These are phyloP conservation scores for Chrysomallon squamiferum DNA, from an alignment of 1,140 invertebrate species.

Conservation along the genomic window DNA sequence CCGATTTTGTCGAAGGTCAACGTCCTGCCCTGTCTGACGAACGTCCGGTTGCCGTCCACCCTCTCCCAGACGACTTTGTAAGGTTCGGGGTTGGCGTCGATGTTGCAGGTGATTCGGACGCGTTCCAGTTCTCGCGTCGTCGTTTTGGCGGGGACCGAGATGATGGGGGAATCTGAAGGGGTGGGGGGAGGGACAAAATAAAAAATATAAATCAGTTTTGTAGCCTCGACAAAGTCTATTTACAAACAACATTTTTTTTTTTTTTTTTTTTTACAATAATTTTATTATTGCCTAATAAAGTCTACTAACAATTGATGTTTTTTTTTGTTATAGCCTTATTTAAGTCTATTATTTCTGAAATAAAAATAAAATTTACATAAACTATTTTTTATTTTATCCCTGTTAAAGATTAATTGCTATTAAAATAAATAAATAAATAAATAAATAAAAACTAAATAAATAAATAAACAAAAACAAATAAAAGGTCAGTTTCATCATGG, in stretches of 20 bases:
- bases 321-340: too few species aligned
- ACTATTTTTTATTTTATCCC: too few species aligned
- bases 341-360: too few species aligned
- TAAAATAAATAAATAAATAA: too few species aligned
- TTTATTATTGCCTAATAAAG: neutral
- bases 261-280: neutral
- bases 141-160: conserved; percentile 14
- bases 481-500: too few species aligned
- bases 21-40: conserved; percentile 15
- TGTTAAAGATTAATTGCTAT: too few species aligned
- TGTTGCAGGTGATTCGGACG: conserved; percentile 30
- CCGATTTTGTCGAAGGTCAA: conserved; percentile 22
- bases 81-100: conserved; percentile 39
- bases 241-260: neutral
- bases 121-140: conserved; percentile 23
- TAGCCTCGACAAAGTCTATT: neutral
- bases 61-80: conserved; percentile 32
- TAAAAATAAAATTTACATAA: too few species aligned
- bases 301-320: neutral
- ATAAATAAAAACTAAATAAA: too few species aligned
- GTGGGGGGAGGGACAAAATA: neutral
- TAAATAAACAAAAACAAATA: too few species aligned
- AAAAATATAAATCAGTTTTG: neutral
- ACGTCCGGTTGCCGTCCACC: conserved; percentile 11
- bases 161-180: conserved; percentile 31